Evolutionary conservation across 2,113 vertebrate genomes (phyloP).

Genomic region (Dipodomys stephensi): DNA sequence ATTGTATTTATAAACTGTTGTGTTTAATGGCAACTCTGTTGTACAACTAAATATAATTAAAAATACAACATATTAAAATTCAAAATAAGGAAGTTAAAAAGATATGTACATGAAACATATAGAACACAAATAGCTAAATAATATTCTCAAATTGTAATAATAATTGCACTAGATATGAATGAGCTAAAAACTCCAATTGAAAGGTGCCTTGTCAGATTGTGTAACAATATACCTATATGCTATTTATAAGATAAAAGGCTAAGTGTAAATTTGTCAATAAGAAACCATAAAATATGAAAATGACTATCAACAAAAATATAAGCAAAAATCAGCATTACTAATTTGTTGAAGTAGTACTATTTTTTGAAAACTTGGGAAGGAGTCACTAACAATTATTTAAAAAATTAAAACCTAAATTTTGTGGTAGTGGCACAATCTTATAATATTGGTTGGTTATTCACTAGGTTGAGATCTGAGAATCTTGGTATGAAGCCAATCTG

Average conservation of each 20-base stretch:
- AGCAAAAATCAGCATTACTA: not conserved
- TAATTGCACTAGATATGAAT: not conserved
- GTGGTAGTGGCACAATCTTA: too few species aligned
- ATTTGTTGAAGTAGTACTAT: not conserved
- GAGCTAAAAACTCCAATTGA: not conserved
- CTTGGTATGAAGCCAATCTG: too few species aligned
- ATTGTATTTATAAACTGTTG: too few species aligned
- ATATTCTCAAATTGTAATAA: not conserved
- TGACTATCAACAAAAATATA: not conserved
- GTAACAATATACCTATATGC: not conserved
- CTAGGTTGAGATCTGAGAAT: too few species aligned
- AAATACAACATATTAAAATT: not conserved
- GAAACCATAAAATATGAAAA: not conserved
- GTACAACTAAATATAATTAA: too few species aligned
- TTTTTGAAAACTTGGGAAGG: not conserved
- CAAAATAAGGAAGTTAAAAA: not conserved
- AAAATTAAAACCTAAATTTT: not conserved
- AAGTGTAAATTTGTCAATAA: not conserved
- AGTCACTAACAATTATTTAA: conserved; percentile 24
- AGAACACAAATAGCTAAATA: conserved; percentile 20
- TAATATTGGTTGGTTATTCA: too few species aligned
- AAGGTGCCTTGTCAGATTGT: not conserved
- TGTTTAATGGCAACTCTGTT: too few species aligned
- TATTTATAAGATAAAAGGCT: not conserved
- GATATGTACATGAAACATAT: not conserved